Evolutionary conservation across 2,888 invertebrate genomes (phyloP), one percentile per base, ranked within the genome.

Genomic region (Lobophora halterata): DNA sequence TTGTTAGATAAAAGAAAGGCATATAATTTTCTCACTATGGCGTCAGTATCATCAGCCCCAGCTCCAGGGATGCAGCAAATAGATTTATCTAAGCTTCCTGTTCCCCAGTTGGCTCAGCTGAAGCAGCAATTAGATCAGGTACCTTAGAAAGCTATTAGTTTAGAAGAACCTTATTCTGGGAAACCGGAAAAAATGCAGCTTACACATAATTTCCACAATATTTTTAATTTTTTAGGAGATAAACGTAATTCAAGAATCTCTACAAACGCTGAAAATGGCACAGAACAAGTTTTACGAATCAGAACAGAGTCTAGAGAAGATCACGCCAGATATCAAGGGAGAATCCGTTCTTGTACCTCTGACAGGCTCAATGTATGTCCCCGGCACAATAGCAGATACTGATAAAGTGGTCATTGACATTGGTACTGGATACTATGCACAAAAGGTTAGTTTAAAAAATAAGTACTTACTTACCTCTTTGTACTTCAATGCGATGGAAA

Each of bases 291-390:
- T 96, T 80, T 92, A 93, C 40, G 95, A 95, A 64, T 97, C 97
- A 1, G 93, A 93, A 29, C 95, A 95, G 63, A 93, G 93, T 60
- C 89, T 96, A 29, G 94, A 95, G 45, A 93, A 94, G 79, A 89
- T 97, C 37, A 93, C 91, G 24, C 91, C 93, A 0, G 91, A 92
- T 10, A 90, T 91, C 47, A 91, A 94, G 67, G 95, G 95, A 61
- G 95, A 94, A 66, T 91, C 93, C 38, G 93, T 98, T 52, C 86
- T 99, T 9, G 97, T 99, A 7, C 99, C 99, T 1, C 88, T 99
- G 6, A 98, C 98, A 6, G 95, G 96, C 60, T 98, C 98, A 61
- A 97, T 99, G 95, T 99, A 98, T 86, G 97, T 99, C 21, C 95
- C 97, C 20, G 99, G 98, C 1, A 91, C 91, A 59, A 89, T 99